Evolutionary conservation across 1,140 invertebrate species (phyloP), one percentile per base, ranked within the genome.

Genomic region (Cydia pomonella): DNA sequence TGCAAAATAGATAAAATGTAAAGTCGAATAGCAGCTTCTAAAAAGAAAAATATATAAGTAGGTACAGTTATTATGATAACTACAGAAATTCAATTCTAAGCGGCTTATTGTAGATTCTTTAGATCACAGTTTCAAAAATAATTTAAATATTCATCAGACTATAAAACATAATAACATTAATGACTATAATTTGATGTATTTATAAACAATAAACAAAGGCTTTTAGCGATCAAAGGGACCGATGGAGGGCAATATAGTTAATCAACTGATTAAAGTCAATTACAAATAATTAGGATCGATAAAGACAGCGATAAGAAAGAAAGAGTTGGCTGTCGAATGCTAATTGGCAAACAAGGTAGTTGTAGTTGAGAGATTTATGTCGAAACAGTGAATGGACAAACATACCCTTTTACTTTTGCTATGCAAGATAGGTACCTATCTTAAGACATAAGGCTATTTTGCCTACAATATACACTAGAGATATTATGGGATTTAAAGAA

Each of bases 201-300:
- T 69, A 69, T 69, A 41, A 69, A 50, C 41, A 72, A 69, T 69
- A 69, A 69, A 50, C 41, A 72, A 47, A 47, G 21, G 64, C 41
- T 13, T 63, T 66, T 75, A 47, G 41, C 75, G 82, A 78, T 88
- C 88, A 91, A 92, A 92, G 90, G 79, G 76, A 79, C 87, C 87
- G 87, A 79, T 80, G 64, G 73, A 78, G 77, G 76, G 88, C 84
- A 88, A 92, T 87, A 90, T 86, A 89, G 89, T 90, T 89, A 92
- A 92, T 92, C 90, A 91, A 88, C 88, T 91, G 89, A 91, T 92
- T 92, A 88, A 87, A 88, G 88, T 80, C 90, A 87, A 92, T 92
- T 91, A 92, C 89, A 91, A 90, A 89, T 92, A 92, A 91, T 91
- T 89, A 91, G 29, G 16, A 33, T 79, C 87, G 88, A 89, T 92